Evolutionary conservation across 2,888 invertebrate genomes (phyloP).

Genomic region (Odiellus spinosus): DNA sequence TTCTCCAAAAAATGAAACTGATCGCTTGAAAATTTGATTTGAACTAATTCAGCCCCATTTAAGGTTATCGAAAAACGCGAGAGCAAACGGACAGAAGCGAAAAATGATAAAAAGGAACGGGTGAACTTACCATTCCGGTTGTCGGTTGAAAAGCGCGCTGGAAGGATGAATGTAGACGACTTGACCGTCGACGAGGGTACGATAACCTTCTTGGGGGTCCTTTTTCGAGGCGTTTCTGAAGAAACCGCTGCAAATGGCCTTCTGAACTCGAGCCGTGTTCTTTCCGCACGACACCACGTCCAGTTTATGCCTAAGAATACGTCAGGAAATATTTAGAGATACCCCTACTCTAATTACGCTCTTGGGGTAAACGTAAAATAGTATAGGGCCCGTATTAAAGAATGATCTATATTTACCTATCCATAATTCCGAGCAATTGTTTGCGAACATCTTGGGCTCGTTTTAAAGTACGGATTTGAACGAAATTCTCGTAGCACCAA

Average conservation of each 20-base stretch:
- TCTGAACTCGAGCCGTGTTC: constrained; percentile 87
- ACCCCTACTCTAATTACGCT: too few relatives aligned
- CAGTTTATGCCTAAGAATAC: constrained; percentile 62
- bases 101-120: too few relatives aligned
- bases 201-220: constrained; percentile 92
- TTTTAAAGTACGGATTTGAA: constrained; percentile 90
- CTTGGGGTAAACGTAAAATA: too few relatives aligned
- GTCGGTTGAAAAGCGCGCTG: constrained; percentile 89
- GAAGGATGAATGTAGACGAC: constrained; percentile 99
- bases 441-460: constrained; percentile 95
- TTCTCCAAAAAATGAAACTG: too few relatives aligned
- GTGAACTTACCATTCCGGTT: constrained; percentile 88
- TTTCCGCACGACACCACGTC: constrained; percentile 95
- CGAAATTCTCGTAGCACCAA: constrained; percentile 99
- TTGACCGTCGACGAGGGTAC: constrained; percentile 92
- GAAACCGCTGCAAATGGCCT: constrained; percentile 92
- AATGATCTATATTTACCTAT: constrained; percentile 51
- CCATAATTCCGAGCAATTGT: constrained; percentile 94
- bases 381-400: too few relatives aligned
- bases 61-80: too few relatives aligned
- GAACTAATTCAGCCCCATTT: too few relatives aligned
- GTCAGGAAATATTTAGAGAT: too few relatives aligned
- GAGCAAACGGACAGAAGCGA: too few relatives aligned
- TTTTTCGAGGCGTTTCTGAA: constrained; percentile 98
- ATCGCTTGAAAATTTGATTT: too few relatives aligned